Evolutionary conservation across 2,888 invertebrate genomes (phyloP), one percentile per base, ranked within the genome.

Genomic region (Conistra vaccinii): DNA sequence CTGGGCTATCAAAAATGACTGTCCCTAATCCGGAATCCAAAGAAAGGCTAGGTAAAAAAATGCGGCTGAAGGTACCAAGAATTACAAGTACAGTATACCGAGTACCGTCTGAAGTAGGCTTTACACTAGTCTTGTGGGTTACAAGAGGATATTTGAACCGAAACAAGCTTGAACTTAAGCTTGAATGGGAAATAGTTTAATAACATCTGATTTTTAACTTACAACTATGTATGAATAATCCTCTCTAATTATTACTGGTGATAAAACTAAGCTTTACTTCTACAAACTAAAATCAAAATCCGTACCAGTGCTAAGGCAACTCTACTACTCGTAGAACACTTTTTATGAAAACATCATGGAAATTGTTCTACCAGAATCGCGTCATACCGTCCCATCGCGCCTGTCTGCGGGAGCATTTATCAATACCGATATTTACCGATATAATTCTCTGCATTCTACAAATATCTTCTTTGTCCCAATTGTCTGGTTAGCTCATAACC

Each of bases 401-500:
- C 48, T 48, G 23, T 48, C 3, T 48, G 23, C 48, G 2, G 48
- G 9, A 7, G 48, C 23, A 3, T 48, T 17, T 74, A 48, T 70
- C 60, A 60, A 45, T 58, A 72, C 70, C 51, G 57, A 63, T 72
- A 53, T 72, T 74, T 80, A 85, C 73, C 66, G 71, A 74, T 73
- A 76, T 69, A 87, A 87, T 77, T 83, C 69, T 75, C 81, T 81
- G 81, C 84, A 83, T 86, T 80, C 78, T 78, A 61, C 78, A 86
- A 88, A 86, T 86, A 86, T 86, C 80, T 82, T 86, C 88, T 84
- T 86, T 88, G 82, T 66, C 69, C 79, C 63, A 73, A 81, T 85
- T 63, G 65, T 73, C 55, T 55, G 55, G 51, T 71, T 69, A 6
- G 58, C 77, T 61, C 85, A 76, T 88, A 91, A 89, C 94, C 95